These are phyloP conservation scores for Sinotaia quadrata DNA, from an alignment of 2,888 invertebrate genomes.

Conservation along the genomic window DNA sequence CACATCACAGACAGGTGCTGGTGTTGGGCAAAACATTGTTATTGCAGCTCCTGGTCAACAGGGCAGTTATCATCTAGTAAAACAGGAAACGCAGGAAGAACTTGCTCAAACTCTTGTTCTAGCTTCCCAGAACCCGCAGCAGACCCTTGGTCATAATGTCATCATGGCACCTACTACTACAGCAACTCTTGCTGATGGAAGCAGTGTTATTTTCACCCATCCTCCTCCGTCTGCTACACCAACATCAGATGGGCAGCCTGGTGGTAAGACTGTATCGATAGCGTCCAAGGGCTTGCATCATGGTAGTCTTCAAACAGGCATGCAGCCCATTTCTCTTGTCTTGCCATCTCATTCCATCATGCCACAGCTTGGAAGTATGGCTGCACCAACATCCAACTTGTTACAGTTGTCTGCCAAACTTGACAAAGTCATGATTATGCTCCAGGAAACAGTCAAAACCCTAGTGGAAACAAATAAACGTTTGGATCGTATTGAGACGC, in stretches of 20 bases:
- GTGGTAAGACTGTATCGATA: conserved; percentile 21
- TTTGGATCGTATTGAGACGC: conserved; percentile 35
- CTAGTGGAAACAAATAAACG: conserved; percentile 32
- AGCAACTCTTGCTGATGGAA: conserved; percentile 19
- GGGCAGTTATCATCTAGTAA: conserved; percentile 35
- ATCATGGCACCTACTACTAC: conserved; percentile 15
- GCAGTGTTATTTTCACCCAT: conserved; percentile 31
- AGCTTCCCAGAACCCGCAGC: conserved; percentile 38
- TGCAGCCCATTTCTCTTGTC: conserved; percentile 36
- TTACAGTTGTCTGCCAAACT: conserved; percentile 35
- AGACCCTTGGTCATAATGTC: conserved; percentile 31
- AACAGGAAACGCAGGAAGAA: conserved; percentile 34
- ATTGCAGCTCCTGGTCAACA: conserved; percentile 38
- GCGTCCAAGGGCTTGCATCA: conserved; percentile 28
- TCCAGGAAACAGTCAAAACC: conserved; percentile 32
- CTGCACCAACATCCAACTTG: conserved; percentile 19
- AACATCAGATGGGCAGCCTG: conserved; percentile 29
- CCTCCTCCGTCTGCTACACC: conserved; percentile 31
- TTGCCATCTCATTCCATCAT: conserved; percentile 33
- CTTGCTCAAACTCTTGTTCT: conserved; percentile 38
- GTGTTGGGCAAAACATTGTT: conserved; percentile 36
- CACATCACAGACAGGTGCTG: conserved; percentile 20
- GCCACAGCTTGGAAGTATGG: conserved; percentile 34
- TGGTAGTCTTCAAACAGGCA: too few relatives aligned
- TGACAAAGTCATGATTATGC: conserved; percentile 33